Evolutionary conservation across 1,140 invertebrate species (phyloP).

Genomic region (Drosophila novamexicana): DNA sequence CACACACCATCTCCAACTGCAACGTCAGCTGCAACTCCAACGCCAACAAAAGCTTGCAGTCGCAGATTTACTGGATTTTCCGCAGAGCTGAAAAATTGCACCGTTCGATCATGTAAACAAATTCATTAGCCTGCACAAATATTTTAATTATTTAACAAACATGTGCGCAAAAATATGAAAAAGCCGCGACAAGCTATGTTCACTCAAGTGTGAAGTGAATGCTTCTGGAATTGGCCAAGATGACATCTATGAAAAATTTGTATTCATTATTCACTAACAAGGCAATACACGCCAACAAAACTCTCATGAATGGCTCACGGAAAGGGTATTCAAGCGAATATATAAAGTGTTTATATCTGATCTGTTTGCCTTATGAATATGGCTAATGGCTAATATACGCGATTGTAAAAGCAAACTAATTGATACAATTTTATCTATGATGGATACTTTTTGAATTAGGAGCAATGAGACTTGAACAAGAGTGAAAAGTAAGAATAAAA

Average conservation of each 20-base stretch:
- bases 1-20: constrained; percentile 7
- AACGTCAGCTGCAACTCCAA: neutral
- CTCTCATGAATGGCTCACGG: too few relatives aligned
- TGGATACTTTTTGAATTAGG: too few relatives aligned
- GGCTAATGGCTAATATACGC: too few relatives aligned
- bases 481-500: too few relatives aligned
- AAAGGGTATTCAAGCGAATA: neutral
- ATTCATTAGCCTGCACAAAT: constrained; percentile 77
- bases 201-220: constrained; percentile 26
- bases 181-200: constrained; percentile 3
- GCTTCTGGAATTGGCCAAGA: constrained; percentile 38
- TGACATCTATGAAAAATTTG: constrained; percentile 24
- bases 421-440: too few relatives aligned
- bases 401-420: too few relatives aligned
- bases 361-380: neutral
- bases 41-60: constrained; percentile 11
- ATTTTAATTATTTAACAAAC: constrained; percentile 77
- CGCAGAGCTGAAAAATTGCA: constrained; percentile 72
- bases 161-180: constrained; percentile 39
- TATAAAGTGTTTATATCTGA: neutral
- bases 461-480: too few relatives aligned
- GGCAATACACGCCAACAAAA: neutral
- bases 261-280: constrained; percentile 7
- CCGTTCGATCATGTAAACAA: constrained; percentile 80
- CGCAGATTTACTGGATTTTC: constrained; percentile 67